Evolutionary conservation across 2,888 invertebrate genomes (phyloP), one percentile per base, ranked within the genome.

Genomic region (Malthinus seriepunctatus): DNA sequence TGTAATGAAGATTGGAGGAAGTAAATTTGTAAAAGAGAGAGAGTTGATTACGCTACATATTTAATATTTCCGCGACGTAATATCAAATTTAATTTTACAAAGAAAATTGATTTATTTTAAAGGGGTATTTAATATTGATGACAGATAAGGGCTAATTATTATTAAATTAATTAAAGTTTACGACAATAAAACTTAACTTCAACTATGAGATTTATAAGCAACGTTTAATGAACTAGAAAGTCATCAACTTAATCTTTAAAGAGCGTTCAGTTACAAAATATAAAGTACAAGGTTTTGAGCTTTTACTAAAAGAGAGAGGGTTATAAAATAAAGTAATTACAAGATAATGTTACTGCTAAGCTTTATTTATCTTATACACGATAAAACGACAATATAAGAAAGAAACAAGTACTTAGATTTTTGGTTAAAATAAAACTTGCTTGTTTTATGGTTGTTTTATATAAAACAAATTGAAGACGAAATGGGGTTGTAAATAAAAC

Each of bases 171-270:
- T 52, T 52, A 45, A 52, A 45, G 34, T 52, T 52, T 37, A 46
- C 8, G 23, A 32, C 37, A 46, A 15, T 9, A 46, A 52, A 52
- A 52, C 5, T 52, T 46, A 52, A 34, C 37, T 45, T 44, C 31
- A 52, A 52, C 44, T 52, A 52, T 46, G 34, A 45, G 35, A 37
- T 52, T 52, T 52, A 46, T 35, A 52, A 52, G 52, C 52, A 46
- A 10, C 37, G 31, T 37, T 52, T 52, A 52, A 52, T 52, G 52
- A 51, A 42, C 51, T 44, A 10, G 3, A 38, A 42, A 38, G 34
- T 33, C 44, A 34, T 46, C 44, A 52, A 34, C 33, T 44, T 52
- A 46, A 46, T 46, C 52, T 34, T 45, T 32, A 35, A 45, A 52
- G 23, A 23, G 31, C 46, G 15, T 52, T 46, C 33, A 52, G 15